Percentiles rank a stretch among this genome's conserved stretches.
Evolutionary conservation across 2,888 invertebrate species (phyloP).

Genomic region (Noctuana brunneofusca): DNA sequence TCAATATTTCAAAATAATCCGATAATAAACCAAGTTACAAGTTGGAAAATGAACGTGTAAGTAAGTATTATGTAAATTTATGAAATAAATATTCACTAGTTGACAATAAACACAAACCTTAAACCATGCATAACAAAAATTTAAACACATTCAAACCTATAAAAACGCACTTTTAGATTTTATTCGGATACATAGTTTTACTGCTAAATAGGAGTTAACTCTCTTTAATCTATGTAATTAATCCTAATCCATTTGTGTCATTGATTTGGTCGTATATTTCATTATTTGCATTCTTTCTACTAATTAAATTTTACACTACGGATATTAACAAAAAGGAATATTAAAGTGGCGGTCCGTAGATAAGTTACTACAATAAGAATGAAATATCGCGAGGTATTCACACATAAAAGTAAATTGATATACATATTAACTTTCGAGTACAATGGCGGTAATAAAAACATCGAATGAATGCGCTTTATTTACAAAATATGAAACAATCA

Average conservation of each 20-base stretch:
- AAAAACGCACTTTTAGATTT: background rate
- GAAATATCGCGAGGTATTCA: slow-evolving; percentile 23
- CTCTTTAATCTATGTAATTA: background rate
- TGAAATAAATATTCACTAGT: background rate
- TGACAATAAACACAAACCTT: background rate
- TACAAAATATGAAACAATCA: slow-evolving; percentile 56
- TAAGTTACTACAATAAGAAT: slow-evolving; percentile 5
- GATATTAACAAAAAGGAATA: background rate
- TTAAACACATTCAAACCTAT: background rate
- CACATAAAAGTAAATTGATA: slow-evolving; percentile 35
- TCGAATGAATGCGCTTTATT: slow-evolving; percentile 30
- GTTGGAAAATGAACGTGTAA: background rate
- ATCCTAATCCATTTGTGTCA: background rate
- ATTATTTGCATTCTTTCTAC: background rate
- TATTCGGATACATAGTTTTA: background rate
- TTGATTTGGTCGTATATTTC: background rate
- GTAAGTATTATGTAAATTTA: background rate
- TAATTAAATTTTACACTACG: background rate
- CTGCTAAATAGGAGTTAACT: background rate
- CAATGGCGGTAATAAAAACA: slow-evolving; percentile 17
- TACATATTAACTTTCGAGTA: slow-evolving; percentile 31
- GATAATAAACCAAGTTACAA: background rate
- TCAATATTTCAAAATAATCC: background rate
- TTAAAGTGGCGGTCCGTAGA: background rate
- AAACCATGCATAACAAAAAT: background rate